These are phyloP conservation scores for Drosophila fulvimacula DNA, from an alignment of 2,888 invertebrate genomes.

Conservation along the genomic window DNA sequence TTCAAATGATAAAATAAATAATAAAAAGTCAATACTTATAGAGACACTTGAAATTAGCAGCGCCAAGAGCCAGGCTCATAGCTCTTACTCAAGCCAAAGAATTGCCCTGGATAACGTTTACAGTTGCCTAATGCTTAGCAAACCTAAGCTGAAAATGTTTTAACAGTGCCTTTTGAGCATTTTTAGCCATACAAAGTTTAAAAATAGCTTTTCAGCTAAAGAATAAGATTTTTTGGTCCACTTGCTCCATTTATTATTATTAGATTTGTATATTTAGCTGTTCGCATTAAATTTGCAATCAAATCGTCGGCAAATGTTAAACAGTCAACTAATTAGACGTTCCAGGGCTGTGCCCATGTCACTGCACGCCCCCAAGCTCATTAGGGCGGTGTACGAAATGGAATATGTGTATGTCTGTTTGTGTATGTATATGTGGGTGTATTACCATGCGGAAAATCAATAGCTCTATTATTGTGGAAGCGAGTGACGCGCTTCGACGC, in stretches of 20 bases:
- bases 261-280: neutral
- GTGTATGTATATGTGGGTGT: neutral
- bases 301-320: conserved; percentile 27
- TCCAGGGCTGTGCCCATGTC: conserved; percentile 55
- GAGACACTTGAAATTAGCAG: neutral
- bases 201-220: too few relatives aligned
- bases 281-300: conserved; percentile 18
- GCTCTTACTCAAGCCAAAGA: neutral
- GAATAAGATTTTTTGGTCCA: too few relatives aligned
- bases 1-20: neutral
- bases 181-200: too few relatives aligned
- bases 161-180: neutral
- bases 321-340: conserved; percentile 63
- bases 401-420: neutral
- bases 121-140: neutral
- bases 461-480: conserved; percentile 67
- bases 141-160: neutral
- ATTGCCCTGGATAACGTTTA: neutral
- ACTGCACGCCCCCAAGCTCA: conserved; percentile 45
- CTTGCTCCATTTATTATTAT: too few relatives aligned
- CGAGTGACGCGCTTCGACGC: conserved; percentile 44
- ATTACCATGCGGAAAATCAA: conserved; percentile 59
- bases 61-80: neutral
- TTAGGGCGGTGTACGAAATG: conserved; percentile 30
- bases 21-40: neutral